phyloP scores from a whole-genome alignment of 2,888 invertebrate species.

The Aleiodes testaceus region DNA sequence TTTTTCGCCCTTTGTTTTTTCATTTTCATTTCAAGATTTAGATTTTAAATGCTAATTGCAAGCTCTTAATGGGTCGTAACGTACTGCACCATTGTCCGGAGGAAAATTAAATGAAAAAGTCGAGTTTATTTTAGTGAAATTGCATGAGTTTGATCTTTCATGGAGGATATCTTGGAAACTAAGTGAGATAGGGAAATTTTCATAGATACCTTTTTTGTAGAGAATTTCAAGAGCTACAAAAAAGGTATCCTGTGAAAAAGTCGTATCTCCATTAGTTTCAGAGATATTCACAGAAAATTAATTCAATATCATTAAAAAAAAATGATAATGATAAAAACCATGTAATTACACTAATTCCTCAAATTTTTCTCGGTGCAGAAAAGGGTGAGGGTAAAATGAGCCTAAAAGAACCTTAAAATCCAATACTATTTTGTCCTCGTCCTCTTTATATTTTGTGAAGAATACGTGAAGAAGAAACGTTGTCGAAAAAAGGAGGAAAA shows the following conservation, averaged over 20 bases:
- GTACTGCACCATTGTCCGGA: constrained; percentile 56
- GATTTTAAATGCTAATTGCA: constrained; percentile 72
- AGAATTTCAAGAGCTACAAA: too few relatives aligned
- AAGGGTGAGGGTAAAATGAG: constrained; percentile 22
- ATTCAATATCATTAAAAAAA: neutral
- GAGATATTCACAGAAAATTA: neutral
- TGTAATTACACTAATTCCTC: too few relatives aligned
- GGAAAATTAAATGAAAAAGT: constrained; percentile 32
- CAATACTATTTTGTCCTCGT: constrained; percentile 23
- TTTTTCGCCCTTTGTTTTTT: constrained; percentile 1
- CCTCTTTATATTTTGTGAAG: constrained; percentile 17
- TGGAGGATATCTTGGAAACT: neutral
- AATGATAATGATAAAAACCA: neutral
- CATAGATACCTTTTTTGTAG: too few relatives aligned
- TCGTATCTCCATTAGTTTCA: too few relatives aligned
- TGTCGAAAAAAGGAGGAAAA: constrained; percentile 7
- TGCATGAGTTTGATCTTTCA: too few relatives aligned
- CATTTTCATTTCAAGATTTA: constrained; percentile 56
- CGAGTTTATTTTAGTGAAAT: too few relatives aligned
- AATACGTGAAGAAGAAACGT: constrained; percentile 7
- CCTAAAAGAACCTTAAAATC: constrained; percentile 38
- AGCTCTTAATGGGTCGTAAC: constrained; percentile 69
- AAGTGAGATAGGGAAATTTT: too few relatives aligned
- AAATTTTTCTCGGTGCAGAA: neutral
- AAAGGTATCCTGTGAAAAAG: too few relatives aligned